Evolutionary conservation across 2,888 invertebrate species (phyloP), one percentile per base, ranked within the genome.

Genomic region (Pyrochroa serraticornis): DNA sequence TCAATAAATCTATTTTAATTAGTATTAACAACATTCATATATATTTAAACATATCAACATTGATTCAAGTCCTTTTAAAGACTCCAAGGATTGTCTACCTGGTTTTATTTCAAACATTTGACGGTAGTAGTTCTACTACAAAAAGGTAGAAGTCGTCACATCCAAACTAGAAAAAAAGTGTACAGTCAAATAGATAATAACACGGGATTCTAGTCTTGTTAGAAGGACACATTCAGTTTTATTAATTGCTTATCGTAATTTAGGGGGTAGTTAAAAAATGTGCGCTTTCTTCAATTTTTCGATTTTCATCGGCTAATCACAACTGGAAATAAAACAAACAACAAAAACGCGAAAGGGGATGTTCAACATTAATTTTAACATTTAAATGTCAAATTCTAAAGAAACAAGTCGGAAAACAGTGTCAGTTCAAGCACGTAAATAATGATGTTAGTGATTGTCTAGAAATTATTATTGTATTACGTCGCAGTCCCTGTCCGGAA

Each of bases 51-150:
- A 58, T 68, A 63, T 63, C 57, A 70, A 71, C 69, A 70, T 68
- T 67, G 62, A 70, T 69, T 67, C 52, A 50, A 53, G 63, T 62
- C 62, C 64, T 49, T 56, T 42, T 38, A 35, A 42, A 66, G 63
- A 68, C 65, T 65, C 58, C 47, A 42, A 34, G 69, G 73, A 72
- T 73, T 73, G 73, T 73, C 72, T 73, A 71, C 71, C 53, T 64
- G 60, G 58, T 60, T 58, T 63, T 43, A 43, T 43, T 32, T 47
- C 13, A 52, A 38, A 38, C 31, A 14, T 46, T 30, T 33, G 22
- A 53, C 45, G 36, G 22, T 13, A 34, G 30, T 34, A 37, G 34
- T 35, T 54, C 41, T 8, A 54, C 46, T 44, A 54, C 34, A 37
- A 30, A 36, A 22, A 22, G 22, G 22, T 22, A 22, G 22, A 22